Conservation (phyloP, 2,888 invertebrate genomes). For the Ganaspis brasiliensis region DNA sequence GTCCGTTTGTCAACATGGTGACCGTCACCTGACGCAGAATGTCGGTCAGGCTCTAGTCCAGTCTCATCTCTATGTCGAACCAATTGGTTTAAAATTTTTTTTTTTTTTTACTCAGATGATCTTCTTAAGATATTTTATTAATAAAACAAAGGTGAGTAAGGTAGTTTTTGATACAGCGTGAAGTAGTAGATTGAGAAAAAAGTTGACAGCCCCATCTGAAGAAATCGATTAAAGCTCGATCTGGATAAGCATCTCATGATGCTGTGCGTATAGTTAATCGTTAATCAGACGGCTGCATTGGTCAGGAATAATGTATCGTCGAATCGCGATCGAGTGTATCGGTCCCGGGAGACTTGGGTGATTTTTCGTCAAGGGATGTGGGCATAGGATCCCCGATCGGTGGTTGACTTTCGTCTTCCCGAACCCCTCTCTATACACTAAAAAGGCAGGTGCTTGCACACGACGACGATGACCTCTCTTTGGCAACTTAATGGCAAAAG, state of each 20-base stretch:
- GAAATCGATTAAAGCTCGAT: background rate
- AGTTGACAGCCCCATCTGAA: too few species aligned
- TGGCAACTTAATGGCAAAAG: constrained; percentile 35
- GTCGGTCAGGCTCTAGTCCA: too few species aligned
- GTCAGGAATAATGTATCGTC: background rate
- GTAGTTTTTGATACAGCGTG: too few species aligned
- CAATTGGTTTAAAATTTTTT: too few species aligned
- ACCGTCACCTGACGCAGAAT: too few species aligned
- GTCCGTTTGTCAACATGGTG: too few species aligned
- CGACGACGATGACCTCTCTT: constrained; percentile 33
- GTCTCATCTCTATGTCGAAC: too few species aligned
- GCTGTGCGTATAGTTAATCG: background rate
- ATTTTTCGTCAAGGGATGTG: constrained; percentile 12
- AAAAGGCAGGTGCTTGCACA: constrained; percentile 8
- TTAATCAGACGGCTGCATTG: constrained; percentile 13
- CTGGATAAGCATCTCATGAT: background rate
- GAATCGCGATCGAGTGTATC: background rate
- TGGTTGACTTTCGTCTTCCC: constrained; percentile 19
- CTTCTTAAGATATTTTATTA: too few species aligned
- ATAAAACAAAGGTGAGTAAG: too few species aligned
- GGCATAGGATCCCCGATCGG: constrained; percentile 25
- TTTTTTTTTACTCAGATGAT: too few species aligned
- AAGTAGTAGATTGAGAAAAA: too few species aligned
- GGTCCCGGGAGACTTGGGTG: background rate
- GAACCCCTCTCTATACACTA: background rate